Base-by-base conservation (phyloP, 2,888 invertebrate genomes). In the Linnaemya tessellans region DNA sequence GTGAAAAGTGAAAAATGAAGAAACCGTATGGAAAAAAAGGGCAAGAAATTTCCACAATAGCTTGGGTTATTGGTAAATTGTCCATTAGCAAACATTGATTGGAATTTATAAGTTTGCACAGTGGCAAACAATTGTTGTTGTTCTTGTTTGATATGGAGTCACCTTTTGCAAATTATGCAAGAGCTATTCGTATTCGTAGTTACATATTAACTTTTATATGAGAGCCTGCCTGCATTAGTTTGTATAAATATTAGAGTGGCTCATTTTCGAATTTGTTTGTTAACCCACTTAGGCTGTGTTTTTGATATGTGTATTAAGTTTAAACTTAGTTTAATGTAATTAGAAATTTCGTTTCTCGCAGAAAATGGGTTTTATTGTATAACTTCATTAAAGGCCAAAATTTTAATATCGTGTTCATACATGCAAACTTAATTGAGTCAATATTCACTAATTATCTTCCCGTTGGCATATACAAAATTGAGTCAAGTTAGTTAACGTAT, bases 21-120 rank as follows among this genome's bases (percentile, higher is more conserved):
- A 68, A 65, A 67, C 8, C 15, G 11, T 22, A 38, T 1, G 8
- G 7, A 77, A 62, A 80, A 70, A 75, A 74, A 77, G 71, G 80
- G 79, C 30, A 77, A 60, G 20, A 65, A 51, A 71, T 80, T 64
- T 67, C 60, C 75, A 82, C 82, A 83, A 83, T 62, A 80, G 51
- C 60, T 60, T 25, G 18, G 38, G 73, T 46, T 79, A 80, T 82
- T 85, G 82, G 79, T 75, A 85, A 85, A 85, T 85, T 85, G 82
- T 80, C 85, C 82, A 85, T 85, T 85, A 85, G 62, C 70, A 85
- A 80, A 85, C 82, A 82, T 85, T 85, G 85, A 85, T 85, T 85
- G 85, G 75, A 85, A 82, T 85, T 85, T 77, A 80, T 60, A 79
- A 82, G 75, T 85, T 80, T 80, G 75, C 71, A 71, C 71, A 78